These are phyloP conservation scores for Dipodomys spectabilis DNA, from an alignment of 2,113 vertebrate genomes.

Conservation along the genomic window DNA sequence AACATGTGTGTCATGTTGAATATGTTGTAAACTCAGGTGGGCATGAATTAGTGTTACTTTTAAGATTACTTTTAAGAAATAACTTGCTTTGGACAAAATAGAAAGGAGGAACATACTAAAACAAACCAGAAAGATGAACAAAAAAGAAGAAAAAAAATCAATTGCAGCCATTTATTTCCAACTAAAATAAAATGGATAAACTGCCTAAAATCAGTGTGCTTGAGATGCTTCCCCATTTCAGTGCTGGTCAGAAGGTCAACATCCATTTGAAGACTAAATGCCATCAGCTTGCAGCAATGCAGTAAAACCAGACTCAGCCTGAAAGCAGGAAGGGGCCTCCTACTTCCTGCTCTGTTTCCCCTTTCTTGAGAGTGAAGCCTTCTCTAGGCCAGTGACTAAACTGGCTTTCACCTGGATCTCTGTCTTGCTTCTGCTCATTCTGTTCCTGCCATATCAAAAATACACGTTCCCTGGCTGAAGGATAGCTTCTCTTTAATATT, in stretches of 20 bases:
- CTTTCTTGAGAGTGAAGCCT: not conserved
- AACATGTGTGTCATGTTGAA: constrained; percentile 35
- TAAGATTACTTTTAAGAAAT: constrained; percentile 57
- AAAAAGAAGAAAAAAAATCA: not conserved
- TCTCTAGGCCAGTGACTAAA: not conserved
- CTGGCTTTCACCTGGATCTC: not conserved
- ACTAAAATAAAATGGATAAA: not conserved
- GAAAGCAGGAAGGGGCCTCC: not conserved
- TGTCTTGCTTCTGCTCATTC: constrained; percentile 4
- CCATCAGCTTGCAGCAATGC: not conserved
- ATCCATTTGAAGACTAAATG: not conserved
- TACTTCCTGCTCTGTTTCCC: too few relatives aligned
- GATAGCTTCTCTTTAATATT: constrained; percentile 16
- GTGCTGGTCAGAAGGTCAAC: not conserved
- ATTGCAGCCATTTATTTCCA: not conserved
- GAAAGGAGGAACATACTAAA: not conserved
- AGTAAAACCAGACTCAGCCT: not conserved
- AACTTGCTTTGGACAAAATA: constrained; percentile 23
- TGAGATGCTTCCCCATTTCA: constrained; percentile 20
- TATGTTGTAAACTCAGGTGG: constrained; percentile 56
- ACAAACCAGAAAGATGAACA: not conserved
- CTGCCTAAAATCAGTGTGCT: not conserved
- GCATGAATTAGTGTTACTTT: constrained; percentile 52
- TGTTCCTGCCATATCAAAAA: not conserved
- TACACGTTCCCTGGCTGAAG: not conserved